Evolutionary conservation across 2,888 invertebrate species (phyloP), one percentile per base, ranked within the genome.

Genomic region (Watsonalla binaria): DNA sequence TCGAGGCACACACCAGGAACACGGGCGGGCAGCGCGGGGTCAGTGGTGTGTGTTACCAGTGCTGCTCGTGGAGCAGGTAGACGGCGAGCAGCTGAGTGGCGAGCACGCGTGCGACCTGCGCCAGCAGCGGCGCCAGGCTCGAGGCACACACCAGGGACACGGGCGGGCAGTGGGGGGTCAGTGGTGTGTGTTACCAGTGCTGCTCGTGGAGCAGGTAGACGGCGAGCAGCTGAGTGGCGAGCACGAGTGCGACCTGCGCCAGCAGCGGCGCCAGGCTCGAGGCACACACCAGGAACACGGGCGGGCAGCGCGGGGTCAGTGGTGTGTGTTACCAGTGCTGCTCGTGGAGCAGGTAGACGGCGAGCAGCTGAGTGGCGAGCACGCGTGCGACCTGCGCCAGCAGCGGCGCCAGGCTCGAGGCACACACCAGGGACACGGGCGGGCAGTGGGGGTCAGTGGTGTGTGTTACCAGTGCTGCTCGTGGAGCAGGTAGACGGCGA

Each of bases 221-320:
- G 6, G 81, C 64, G 0, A 84, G 86, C 42, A 94, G 68, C 84
- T 96, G 95, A 70, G 94, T 78, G 9, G 86, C 59, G 11, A 92
- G 89, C 58, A 94, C 93, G 11, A 81, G 62, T 4, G 56, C 14
- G 45, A 96, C 92, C 80, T 96, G 96, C 58, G 93, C 72, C n/a
- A 93, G 67, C 45, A 97, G 92, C 33, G 96, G 96, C 68, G 94
- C 75, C 33, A 96, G 80, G 73, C 94, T 95, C 56, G 92, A 80
- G 13, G 91, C 68, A 0, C 94, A 93, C 33, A 96, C 92, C 14
- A 97, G 89, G 51, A 94, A 94, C 39, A 94, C 94, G 58, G 93
- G 92, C 34, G 96, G 96, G 51, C 94, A 91, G 66, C 90, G 88
- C 14, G 90, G 72, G 5, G 93, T 92, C 35, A 96, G n/a, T 6